A percentile compares a stretch with the other conserved stretches of the same genome.
phyloP scores from a whole-genome alignment of 2,888 invertebrate genomes.

The Drosophila antonietae region DNA sequence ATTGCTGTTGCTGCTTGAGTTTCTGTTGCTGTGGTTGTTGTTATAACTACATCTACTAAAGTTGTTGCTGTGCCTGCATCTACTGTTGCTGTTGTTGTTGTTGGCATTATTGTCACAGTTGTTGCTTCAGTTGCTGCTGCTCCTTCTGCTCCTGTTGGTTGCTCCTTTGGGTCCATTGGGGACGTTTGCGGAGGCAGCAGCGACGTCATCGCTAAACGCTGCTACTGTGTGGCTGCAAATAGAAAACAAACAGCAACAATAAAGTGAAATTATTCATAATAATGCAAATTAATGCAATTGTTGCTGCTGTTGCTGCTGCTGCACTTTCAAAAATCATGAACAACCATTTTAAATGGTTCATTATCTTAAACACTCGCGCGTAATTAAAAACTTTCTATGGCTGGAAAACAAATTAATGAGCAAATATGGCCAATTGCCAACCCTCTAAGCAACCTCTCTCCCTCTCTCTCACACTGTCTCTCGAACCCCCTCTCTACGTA shows the following conservation, averaged over 20 bases:
- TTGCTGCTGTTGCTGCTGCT: slow-evolving; percentile 15
- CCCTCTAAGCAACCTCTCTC: background rate
- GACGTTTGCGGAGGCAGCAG: slow-evolving; percentile 47
- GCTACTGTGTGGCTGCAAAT: slow-evolving; percentile 34
- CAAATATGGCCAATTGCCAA: slow-evolving; percentile 19
- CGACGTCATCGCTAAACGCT: slow-evolving; percentile 47
- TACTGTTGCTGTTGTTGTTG: background rate
- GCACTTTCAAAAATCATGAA: slow-evolving; percentile 68
- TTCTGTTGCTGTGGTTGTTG: background rate
- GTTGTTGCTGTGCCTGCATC: no score
- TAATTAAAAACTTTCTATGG: slow-evolving; percentile 77
- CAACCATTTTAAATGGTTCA: slow-evolving; percentile 70
- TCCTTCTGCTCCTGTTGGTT: slow-evolving; percentile 20
- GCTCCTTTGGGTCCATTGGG: slow-evolving; percentile 35
- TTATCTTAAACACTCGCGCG: slow-evolving; percentile 65
- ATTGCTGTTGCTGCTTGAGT: background rate
- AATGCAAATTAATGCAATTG: slow-evolving; percentile 66
- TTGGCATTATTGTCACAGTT: background rate
- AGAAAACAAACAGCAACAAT: slow-evolving; percentile 30
- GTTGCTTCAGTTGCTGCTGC: slow-evolving; percentile 13
- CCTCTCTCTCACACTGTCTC: background rate
- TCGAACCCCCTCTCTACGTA: no score
- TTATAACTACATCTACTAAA: no score
- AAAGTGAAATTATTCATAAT: slow-evolving; percentile 33
- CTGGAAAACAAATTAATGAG: slow-evolving; percentile 57